Evolutionary conservation across 2,888 invertebrate genomes (phyloP).

Genomic region (Pristionchus fissidentatus): DNA sequence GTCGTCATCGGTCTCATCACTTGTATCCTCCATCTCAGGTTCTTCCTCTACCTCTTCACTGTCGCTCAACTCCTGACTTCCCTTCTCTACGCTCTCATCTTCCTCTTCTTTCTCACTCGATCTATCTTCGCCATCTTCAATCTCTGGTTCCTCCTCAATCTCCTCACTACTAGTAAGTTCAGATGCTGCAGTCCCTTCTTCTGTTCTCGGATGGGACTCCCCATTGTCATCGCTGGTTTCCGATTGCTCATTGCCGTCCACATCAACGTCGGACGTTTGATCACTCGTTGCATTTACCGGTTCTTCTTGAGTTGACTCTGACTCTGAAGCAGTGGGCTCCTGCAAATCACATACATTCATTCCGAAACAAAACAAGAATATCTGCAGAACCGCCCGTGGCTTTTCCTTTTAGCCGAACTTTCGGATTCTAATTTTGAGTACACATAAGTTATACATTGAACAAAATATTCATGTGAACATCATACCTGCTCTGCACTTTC

Average conservation of each 20-base stretch:
- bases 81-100: neutral
- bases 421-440: no score
- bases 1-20: neutral
- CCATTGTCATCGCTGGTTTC: no score
- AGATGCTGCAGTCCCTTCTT: neutral
- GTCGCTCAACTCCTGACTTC: neutral
- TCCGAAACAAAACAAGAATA: no score
- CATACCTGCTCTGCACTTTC: no score
- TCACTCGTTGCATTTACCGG: neutral
- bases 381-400: no score
- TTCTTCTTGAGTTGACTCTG: no score
- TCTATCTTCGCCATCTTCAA: neutral
- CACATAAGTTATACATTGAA: no score
- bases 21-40: neutral
- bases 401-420: no score
- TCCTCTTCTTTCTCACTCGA: neutral
- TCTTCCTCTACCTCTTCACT: conserved; percentile 8
- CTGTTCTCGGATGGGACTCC: no score
- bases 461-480: no score
- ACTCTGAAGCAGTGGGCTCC: no score
- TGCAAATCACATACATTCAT: no score
- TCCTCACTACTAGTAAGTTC: neutral
- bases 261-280: neutral
- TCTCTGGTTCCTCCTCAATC: neutral
- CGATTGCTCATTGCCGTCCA: neutral